Percentiles rank a stretch among this genome's conserved stretches.
phyloP scores from a whole-genome alignment of 2,888 invertebrate genomes.

The Ectemnius continuus region DNA sequence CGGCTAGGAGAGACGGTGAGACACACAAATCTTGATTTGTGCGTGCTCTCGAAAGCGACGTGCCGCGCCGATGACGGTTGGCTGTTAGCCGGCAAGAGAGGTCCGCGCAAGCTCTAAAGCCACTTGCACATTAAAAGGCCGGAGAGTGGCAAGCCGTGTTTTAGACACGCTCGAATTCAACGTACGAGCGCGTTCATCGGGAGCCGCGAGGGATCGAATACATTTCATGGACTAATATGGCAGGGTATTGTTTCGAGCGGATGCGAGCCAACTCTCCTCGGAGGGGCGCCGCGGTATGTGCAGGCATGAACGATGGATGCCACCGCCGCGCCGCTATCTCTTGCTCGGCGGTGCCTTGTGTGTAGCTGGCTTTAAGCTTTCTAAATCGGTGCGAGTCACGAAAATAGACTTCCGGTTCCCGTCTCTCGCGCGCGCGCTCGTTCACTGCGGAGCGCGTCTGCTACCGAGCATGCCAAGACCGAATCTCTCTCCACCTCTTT shows the following conservation, averaged over 20 bases:
- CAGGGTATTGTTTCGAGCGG: too few species aligned
- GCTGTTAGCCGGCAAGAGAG: conserved; percentile 52
- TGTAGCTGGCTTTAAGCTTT: conserved; percentile 59
- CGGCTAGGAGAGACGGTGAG: conserved; percentile 20
- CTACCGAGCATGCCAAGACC: conserved; percentile 72
- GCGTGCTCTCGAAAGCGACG: conserved; percentile 32
- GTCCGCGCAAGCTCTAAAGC: conserved; percentile 73
- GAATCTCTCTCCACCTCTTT: conserved; percentile 34
- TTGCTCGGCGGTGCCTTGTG: too few species aligned
- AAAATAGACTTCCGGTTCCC: conserved; percentile 79
- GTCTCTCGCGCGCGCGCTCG: conserved; percentile 68
- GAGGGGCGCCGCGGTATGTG: too few species aligned
- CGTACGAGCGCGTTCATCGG: too few species aligned
- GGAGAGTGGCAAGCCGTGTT: too few species aligned
- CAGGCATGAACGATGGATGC: too few species aligned
- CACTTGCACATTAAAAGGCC: too few species aligned
- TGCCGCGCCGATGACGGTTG: conserved; percentile 51
- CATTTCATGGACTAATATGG: too few species aligned
- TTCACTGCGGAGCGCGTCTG: conserved; percentile 67
- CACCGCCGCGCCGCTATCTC: too few species aligned
- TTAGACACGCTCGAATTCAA: too few species aligned
- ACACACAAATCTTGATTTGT: conserved; percentile 42
- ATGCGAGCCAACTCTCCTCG: too few species aligned
- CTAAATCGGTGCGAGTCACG: conserved; percentile 75
- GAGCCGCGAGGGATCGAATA: too few species aligned